A percentile compares a stretch with the other conserved stretches of the same genome.
These are phyloP conservation scores for Epizoanthus ramosus DNA, from an alignment of 92 coral and sea anemone genomes.

Conservation along the genomic window DNA sequence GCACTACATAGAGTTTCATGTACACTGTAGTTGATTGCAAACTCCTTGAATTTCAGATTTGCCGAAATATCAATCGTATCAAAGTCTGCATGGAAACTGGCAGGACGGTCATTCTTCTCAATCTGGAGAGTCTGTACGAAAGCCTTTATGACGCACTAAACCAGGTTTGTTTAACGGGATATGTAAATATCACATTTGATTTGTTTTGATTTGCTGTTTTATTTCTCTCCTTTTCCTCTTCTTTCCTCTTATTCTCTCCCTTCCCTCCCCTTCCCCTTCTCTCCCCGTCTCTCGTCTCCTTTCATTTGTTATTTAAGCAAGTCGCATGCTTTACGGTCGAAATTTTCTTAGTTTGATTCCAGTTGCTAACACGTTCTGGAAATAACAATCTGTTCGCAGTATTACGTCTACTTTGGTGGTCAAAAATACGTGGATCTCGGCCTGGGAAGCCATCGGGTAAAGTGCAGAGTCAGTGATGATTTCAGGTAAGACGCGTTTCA, in stretches of 20 bases:
- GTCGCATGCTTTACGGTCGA: background rate
- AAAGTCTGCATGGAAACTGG: constrained; percentile 95
- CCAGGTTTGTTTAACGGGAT: constrained; percentile 54
- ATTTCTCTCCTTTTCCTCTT: background rate
- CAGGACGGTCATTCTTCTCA: constrained; percentile 78
- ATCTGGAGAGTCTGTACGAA: constrained; percentile 75
- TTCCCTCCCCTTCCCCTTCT: no score
- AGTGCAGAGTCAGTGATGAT: constrained; percentile 66
- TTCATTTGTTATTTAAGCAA: background rate
- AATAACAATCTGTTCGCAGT: constrained; percentile 41
- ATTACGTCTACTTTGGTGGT: constrained; percentile 69
- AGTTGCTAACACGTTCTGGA: background rate
- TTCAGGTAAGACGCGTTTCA: constrained; percentile 67
- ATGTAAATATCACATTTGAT: background rate
- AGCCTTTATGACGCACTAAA: constrained; percentile 84
- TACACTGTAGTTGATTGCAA: background rate
- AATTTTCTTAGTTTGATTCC: background rate
- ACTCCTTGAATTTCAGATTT: constrained; percentile 62
- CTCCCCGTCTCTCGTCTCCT: no score
- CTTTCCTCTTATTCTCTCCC: no score
- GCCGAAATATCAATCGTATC: constrained; percentile 91
- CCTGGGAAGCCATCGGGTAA: constrained; percentile 80
- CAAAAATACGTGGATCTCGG: constrained; percentile 88
- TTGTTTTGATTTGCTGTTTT: background rate
- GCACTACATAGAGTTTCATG: background rate